These are phyloP conservation scores for Halictus quadricinctus DNA, from an alignment of 2,888 invertebrate species.

Conservation along the genomic window DNA sequence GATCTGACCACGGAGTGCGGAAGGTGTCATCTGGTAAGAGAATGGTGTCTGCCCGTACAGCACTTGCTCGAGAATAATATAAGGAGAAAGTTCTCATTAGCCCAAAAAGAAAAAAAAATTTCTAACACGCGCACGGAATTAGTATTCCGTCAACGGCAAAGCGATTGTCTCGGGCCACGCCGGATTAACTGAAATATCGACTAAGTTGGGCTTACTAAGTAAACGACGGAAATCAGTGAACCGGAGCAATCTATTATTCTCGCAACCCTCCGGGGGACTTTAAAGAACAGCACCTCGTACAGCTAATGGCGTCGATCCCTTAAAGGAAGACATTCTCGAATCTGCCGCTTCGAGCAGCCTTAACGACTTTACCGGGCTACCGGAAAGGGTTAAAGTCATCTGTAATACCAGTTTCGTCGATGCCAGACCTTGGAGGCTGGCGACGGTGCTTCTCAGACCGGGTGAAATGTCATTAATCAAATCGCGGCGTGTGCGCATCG, in stretches of 20 bases:
- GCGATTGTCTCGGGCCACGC: conserved; percentile 1
- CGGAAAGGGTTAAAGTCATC: conserved; percentile 50
- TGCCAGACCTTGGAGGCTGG: not conserved
- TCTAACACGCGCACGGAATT: not conserved
- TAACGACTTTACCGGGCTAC: conserved; percentile 53
- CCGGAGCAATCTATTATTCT: conserved; percentile 46
- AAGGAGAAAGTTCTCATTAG: not conserved
- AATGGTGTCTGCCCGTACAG: not conserved
- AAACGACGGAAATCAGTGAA: conserved; percentile 45
- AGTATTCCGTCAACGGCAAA: not conserved
- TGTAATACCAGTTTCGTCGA: conserved; percentile 44
- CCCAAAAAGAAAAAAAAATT: not conserved
- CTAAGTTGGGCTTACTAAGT: conserved; percentile 32
- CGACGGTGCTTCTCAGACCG: conserved; percentile 27
- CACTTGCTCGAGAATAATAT: not conserved
- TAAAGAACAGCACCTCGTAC: conserved; percentile 40
- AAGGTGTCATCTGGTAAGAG: too few relatives aligned
- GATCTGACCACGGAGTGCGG: not conserved
- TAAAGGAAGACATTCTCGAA: conserved; percentile 51
- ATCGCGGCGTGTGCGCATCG: conserved; percentile 48
- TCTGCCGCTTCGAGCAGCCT: conserved; percentile 35
- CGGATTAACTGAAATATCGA: conserved; percentile 25
- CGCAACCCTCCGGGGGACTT: conserved; percentile 38
- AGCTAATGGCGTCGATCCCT: conserved; percentile 52
- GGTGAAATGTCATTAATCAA: conserved; percentile 65